Base-by-base conservation (phyloP, 2,113 vertebrate species). In the Syngnathoides biaculeatus region DNA sequence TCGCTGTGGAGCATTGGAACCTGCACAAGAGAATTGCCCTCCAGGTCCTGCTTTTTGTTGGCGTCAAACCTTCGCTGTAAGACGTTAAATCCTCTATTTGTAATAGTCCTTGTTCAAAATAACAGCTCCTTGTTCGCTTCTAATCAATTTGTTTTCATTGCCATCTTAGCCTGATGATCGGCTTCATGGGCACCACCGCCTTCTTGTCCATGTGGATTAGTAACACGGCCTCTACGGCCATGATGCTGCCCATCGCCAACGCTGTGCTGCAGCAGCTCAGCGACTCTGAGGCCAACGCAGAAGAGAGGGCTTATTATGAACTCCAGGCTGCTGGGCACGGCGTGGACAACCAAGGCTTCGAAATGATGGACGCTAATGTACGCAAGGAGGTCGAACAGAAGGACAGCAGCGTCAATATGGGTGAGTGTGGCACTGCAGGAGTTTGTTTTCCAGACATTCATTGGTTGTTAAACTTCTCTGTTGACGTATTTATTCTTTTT, bases 181-280 rank as follows among this genome's bases (percentile, higher is more conserved):
- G 97, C 5, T 98, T 99, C 92, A 99, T 99, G 97, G 0, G 52
- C 0, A 93, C 95, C 73, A 95, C 97, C 0, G 88, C 95, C 22
- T 96, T 98, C 90, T 90, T 98, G 72, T 98, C 97, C 2, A 98
- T 98, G 97, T 98, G 97, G 97, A 97, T 98, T 86, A 98, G 94
- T 88, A 98, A 99, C 83, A 95, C 95, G 0, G 97, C 97, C 82
- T 95, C 94, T 60, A 92, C 95, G 0, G 96, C 96, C 89, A 98
- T 99, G 97, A 98, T 99, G 97, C 64, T 97, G 40, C 96, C 97
- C 69, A 99, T 99, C 0, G 85, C 92, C 0, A 89, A 94, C 0
- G 96, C 96, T 0, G 94, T 99, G 53, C 83, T 99, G 75, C 72
- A 94, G 0, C 94, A 98, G 90, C 87, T 98, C 57, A 79, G 91